Evolutionary conservation across 92 coral and sea anemone species (phyloP), one percentile per base, ranked within the genome.

Genomic region (Bergia sp.): DNA sequence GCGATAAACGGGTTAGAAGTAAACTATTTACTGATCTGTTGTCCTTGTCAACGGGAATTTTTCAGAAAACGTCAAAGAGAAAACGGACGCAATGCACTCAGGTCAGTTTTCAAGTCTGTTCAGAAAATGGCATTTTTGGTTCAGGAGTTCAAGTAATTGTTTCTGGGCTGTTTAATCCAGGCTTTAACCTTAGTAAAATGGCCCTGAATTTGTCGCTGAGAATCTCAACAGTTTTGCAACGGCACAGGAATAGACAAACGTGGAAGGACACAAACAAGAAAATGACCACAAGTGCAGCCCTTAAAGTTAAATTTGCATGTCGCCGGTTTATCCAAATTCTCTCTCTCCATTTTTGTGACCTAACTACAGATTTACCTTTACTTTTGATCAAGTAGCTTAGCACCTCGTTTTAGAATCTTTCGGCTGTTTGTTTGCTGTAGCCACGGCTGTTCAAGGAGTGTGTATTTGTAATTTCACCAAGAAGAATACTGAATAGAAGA

Each of bases 1-100:
- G 79, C 43, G 87, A 84, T 84, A 84, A 84, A 84, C 87, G 13
- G 36, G 50, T 83, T 84, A 71, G 23, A 71, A 84, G 87, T 84
- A 23, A 71, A 84, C 58, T 49, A 84, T 84, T 72, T 40, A 72
- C 42, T 69, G 43, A 44, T n/a, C 55, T 65, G 86, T 69, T 65
- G 45, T 73, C 45, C 86, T 36, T 72, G 64, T 69, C 41, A 13
- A 15, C 11, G 16, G 15, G 73, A 42, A 20, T 71, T 71, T 83
- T 23, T 15, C 13, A n/a, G 39, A 76, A 43, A 49, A 23, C 40
- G 42, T 10, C 37, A 6, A 37, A 21, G 18, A 45, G 64, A 49
- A 50, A 79, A 45, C 65, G 21, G n/a, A 45, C 7, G 82, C 16
- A 7, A 3, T 36, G 65, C 82, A 45, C 6, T 21, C 8, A 15